These are phyloP conservation scores for Nephrotoma appendiculata DNA, from an alignment of 2,888 invertebrate genomes.

Conservation along the genomic window DNA sequence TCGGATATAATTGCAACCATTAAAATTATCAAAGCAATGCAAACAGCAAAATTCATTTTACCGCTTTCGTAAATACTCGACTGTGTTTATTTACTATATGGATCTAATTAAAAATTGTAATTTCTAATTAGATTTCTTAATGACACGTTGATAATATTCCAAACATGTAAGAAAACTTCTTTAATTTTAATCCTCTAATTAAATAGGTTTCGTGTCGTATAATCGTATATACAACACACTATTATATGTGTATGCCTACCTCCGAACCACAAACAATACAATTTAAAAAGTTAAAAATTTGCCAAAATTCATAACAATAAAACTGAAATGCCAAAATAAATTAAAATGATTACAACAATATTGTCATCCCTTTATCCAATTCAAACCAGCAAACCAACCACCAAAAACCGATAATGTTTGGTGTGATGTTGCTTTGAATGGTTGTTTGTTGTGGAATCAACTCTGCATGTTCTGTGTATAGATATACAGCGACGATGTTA, in stretches of 20 bases:
- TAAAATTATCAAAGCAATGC: background rate
- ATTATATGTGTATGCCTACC: background rate
- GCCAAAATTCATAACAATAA: background rate
- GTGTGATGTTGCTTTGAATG: background rate
- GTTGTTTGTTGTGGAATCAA: background rate
- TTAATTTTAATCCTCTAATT: background rate
- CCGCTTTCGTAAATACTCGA: background rate
- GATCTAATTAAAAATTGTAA: background rate
- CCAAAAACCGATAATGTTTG: background rate
- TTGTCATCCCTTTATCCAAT: background rate
- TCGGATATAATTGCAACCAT: background rate
- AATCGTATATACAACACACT: background rate
- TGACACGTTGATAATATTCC: background rate
- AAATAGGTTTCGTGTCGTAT: background rate
- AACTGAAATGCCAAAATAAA: background rate
- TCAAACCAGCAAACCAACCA: background rate
- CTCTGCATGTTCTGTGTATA: background rate
- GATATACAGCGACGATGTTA: background rate
- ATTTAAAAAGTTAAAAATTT: background rate
- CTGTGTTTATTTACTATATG: background rate
- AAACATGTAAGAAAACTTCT: background rate
- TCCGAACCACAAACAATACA: background rate
- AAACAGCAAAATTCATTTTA: background rate
- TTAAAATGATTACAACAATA: background rate
- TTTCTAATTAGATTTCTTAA: background rate